These are phyloP conservation scores for Actinopyga echinites DNA, from an alignment of 53 echinoderm and acorn worm species.

Conservation along the genomic window DNA sequence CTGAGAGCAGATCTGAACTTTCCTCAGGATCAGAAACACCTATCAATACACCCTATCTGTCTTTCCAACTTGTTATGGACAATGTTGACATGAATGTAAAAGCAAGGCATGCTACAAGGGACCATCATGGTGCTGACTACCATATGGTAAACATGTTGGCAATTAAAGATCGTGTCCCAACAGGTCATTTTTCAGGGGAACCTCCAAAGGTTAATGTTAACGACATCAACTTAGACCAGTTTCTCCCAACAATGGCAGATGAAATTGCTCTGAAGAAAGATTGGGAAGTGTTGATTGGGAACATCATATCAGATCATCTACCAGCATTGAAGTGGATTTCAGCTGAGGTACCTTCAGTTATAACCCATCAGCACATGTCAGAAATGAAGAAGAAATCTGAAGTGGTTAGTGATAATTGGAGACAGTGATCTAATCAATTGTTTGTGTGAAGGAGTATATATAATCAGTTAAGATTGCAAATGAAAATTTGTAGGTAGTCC, in stretches of 20 bases:
- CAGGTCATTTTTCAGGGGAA: conserved; percentile 37
- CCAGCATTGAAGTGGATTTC: conserved; percentile 38
- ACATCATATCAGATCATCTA: conserved; percentile 41
- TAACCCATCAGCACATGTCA: conserved; percentile 45
- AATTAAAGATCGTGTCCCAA: conserved; percentile 37
- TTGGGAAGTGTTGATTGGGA: conserved; percentile 35
- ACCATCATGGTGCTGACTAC: conserved; percentile 54
- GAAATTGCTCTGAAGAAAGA: conserved; percentile 39
- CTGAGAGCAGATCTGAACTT: not conserved
- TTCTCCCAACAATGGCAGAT: conserved; percentile 56
- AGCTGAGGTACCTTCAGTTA: conserved; percentile 26
- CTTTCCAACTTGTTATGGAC: conserved; percentile 53
- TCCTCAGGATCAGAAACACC: not conserved
- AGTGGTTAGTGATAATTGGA: conserved; percentile 50
- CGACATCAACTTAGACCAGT: conserved; percentile 22
- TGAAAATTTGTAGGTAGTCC: too few species aligned
- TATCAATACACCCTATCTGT: not conserved
- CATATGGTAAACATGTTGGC: conserved; percentile 71
- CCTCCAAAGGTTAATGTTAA: not conserved
- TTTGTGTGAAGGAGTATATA: too few species aligned
- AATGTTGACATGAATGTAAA: conserved; percentile 70
- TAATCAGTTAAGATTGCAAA: too few species aligned
- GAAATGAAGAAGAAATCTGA: conserved; percentile 45
- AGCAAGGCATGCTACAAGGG: conserved; percentile 55
- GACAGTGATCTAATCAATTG: not conserved